phyloP scores from a whole-genome alignment of 2,113 vertebrate species.

The Calypte anna region DNA sequence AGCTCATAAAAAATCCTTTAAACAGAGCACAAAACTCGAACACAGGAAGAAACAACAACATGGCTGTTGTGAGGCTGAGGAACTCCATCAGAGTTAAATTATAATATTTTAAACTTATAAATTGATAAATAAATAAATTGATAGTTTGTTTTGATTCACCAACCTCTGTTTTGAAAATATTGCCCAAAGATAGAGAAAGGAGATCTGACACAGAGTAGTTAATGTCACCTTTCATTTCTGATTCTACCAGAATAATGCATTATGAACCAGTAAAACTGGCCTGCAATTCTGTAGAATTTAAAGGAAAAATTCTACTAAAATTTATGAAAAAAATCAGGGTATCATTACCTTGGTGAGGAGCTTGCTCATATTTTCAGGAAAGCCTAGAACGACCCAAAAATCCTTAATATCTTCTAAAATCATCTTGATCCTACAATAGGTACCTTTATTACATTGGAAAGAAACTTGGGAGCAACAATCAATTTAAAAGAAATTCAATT shows the following conservation, averaged over 20 bases:
- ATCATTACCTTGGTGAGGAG: neutral
- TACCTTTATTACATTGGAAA: neutral
- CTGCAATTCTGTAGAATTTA: neutral
- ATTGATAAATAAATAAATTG: no score
- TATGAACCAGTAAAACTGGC: neutral
- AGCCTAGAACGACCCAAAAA: neutral
- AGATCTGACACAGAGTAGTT: neutral
- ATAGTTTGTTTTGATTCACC: neutral
- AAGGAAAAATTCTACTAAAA: neutral
- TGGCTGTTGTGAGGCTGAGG: neutral
- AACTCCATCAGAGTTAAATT: neutral
- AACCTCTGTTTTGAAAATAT: neutral
- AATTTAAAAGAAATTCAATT: conserved; percentile 9
- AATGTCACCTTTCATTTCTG: neutral
- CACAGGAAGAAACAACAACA: neutral
- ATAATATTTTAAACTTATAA: neutral
- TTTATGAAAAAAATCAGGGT: neutral
- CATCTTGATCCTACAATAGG: neutral
- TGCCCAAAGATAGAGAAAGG: neutral
- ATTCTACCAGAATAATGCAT: neutral
- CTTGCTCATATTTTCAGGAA: neutral
- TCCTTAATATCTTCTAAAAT: neutral
- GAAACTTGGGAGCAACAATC: neutral
- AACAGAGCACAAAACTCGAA: neutral
- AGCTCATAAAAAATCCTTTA: neutral